These are phyloP conservation scores for Dynastes hyllus DNA, from an alignment of 2,888 invertebrate species.

Conservation along the genomic window DNA sequence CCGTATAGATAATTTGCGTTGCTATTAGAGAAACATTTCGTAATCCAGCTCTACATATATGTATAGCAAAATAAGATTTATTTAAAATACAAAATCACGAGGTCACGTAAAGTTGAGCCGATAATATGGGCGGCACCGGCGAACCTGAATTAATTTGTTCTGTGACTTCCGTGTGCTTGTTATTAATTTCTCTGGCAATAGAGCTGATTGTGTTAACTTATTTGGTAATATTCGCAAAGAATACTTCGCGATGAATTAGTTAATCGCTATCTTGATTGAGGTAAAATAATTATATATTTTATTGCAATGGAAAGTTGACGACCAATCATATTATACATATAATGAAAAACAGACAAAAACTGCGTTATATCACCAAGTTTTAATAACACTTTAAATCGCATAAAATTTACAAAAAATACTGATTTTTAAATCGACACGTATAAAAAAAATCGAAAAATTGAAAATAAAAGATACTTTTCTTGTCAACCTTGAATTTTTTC, in stretches of 20 bases:
- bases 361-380: conserved; percentile 18
- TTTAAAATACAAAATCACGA: conserved; percentile 49
- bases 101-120: conserved; percentile 42
- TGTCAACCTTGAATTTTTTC: conserved; percentile 34
- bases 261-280: not conserved
- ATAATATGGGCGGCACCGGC: conserved; percentile 45
- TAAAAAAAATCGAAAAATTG: not conserved
- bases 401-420: not conserved
- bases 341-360: conserved; percentile 23
- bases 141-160: conserved; percentile 49
- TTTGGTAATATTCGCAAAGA: not conserved
- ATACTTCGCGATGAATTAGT: conserved; percentile 5
- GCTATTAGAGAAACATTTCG: conserved; percentile 42
- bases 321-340: not conserved
- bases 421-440: not conserved
- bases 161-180: conserved; percentile 45
- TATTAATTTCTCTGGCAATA: conserved; percentile 30
- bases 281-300: not conserved
- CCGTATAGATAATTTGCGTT: conserved; percentile 32
- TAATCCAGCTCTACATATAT: conserved; percentile 41
- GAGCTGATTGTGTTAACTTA: not conserved
- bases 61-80: conserved; percentile 49
- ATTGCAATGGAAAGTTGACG: not conserved
- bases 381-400: conserved; percentile 17
- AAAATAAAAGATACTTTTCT: conserved; percentile 26